Evolutionary conservation across 1,140 invertebrate species (phyloP).

Genomic region (Lineus longissimus): DNA sequence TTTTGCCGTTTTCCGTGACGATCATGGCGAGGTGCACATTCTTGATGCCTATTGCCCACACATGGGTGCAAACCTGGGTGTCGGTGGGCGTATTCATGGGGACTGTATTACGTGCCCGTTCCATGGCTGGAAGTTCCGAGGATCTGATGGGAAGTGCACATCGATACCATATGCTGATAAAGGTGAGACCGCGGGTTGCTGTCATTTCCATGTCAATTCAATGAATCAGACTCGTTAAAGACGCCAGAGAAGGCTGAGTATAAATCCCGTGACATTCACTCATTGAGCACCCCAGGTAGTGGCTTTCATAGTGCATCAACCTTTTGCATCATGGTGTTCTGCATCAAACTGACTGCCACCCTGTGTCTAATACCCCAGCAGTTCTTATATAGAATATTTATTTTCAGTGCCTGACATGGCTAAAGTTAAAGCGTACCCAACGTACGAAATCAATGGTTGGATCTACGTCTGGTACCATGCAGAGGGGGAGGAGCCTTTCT

Average conservation of each 20-base stretch:
- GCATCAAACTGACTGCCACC: too few relatives aligned
- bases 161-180: constrained; percentile 66
- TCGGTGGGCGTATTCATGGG: constrained; percentile 68
- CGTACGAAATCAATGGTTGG: constrained; percentile 66
- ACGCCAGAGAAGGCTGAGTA: too few relatives aligned
- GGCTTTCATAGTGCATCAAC: too few relatives aligned
- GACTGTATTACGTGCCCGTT: constrained; percentile 81
- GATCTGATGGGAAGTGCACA: constrained; percentile 67
- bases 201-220: too few relatives aligned
- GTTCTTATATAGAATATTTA: too few relatives aligned
- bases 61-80: constrained; percentile 77
- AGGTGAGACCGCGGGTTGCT: constrained; percentile 48
- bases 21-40: constrained; percentile 62
- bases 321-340: too few relatives aligned
- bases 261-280: too few relatives aligned
- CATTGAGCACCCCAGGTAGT: too few relatives aligned
- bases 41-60: constrained; percentile 86
- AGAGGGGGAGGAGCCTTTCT: constrained; percentile 66
- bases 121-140: constrained; percentile 78
- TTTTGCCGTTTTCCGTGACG: constrained; percentile 69
- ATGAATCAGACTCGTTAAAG: too few relatives aligned
- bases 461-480: constrained; percentile 83
- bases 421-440: constrained; percentile 62
- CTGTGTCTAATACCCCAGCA: too few relatives aligned
- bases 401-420: constrained; percentile 52